Percentiles rank a stretch among this genome's conserved stretches.
Conservation (phyloP, 2,888 invertebrate species). For the Archaeoteleia sp. region DNA sequence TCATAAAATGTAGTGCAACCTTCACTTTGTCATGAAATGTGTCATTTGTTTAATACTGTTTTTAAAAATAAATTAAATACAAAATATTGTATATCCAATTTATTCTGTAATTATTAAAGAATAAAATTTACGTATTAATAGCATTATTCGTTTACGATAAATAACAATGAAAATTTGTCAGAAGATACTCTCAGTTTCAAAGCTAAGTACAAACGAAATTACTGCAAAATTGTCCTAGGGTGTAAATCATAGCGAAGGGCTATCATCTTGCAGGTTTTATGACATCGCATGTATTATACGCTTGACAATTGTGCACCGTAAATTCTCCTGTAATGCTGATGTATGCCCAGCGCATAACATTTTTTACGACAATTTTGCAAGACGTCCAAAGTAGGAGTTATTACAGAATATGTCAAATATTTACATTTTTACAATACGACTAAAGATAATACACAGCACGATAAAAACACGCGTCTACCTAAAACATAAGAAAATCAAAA, state of each 20-base stretch:
- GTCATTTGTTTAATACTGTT: too few species aligned
- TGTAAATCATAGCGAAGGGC: constrained; percentile 47
- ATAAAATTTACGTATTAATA: too few species aligned
- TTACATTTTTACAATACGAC: too few species aligned
- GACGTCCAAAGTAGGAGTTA: not conserved
- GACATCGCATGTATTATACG: constrained; percentile 47
- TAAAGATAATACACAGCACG: not conserved
- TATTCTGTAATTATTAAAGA: too few species aligned
- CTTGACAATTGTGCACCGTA: constrained; percentile 52
- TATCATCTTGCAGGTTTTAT: constrained; percentile 51
- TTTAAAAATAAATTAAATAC: too few species aligned
- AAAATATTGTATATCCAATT: too few species aligned
- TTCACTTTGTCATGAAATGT: too few species aligned
- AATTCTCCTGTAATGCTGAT: constrained; percentile 48
- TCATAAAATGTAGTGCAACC: too few species aligned
- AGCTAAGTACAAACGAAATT: too few species aligned
- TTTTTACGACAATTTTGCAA: constrained; percentile 39
- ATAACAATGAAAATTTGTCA: too few species aligned
- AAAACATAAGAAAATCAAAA: constrained; percentile 7
- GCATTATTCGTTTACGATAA: too few species aligned
- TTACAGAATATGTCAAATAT: constrained; percentile 9
- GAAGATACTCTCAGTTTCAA: too few species aligned
- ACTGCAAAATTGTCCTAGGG: constrained; percentile 43
- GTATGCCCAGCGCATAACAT: constrained; percentile 30
- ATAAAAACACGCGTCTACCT: not conserved